Evolutionary conservation across 1,140 invertebrate species (phyloP).

Genomic region (Sinella curviseta): DNA sequence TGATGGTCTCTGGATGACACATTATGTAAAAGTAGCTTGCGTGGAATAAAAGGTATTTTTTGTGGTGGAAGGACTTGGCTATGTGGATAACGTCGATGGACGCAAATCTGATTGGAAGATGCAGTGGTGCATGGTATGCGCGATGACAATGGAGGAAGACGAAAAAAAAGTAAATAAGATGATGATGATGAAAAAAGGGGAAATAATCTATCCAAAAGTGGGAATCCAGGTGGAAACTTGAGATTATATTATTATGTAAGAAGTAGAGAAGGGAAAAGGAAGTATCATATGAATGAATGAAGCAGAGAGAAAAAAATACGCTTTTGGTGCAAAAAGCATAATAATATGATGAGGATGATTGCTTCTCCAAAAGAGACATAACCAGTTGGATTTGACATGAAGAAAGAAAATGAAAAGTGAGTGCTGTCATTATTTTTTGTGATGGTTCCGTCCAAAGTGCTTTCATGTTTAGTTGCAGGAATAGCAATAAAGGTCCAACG

Average conservation of each 20-base stretch:
- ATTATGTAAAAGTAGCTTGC: too few relatives aligned
- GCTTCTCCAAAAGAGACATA: not conserved
- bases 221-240: slow-evolving; percentile 17
- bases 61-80: not conserved
- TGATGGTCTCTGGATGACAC: too few relatives aligned
- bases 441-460: not conserved
- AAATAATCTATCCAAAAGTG: not conserved
- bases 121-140: not conserved
- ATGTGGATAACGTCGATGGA: not conserved
- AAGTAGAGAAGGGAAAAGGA: not conserved
- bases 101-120: not conserved
- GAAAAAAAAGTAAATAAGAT: not conserved
- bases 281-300: not conserved
- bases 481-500: too few relatives aligned
- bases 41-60: too few relatives aligned
- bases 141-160: not conserved
- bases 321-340: not conserved
- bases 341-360: not conserved
- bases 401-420: slow-evolving; percentile 9
- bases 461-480: too few relatives aligned
- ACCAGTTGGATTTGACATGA: not conserved
- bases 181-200: not conserved
- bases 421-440: not conserved
- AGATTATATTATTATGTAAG: slow-evolving; percentile 5
- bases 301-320: not conserved